A percentile compares a stretch with the other conserved stretches of the same genome.
Evolutionary conservation across 1,140 invertebrate species (phyloP).

Genomic region (Marisa cornuarietis): DNA sequence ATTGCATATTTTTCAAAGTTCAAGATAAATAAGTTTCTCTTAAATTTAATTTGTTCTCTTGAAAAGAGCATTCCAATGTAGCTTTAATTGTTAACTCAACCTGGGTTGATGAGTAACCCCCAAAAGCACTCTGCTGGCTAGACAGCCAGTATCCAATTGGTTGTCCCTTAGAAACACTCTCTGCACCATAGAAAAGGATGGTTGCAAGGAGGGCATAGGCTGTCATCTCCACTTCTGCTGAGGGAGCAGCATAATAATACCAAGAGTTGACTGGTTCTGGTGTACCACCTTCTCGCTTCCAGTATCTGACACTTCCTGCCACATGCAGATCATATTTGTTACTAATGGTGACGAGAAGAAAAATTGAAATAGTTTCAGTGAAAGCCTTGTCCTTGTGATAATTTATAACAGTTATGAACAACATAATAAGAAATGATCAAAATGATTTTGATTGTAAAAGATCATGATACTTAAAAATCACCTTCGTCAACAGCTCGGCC

Average conservation of each 20-base stretch:
- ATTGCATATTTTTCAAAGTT: no score
- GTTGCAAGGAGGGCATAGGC: slow-evolving; percentile 80
- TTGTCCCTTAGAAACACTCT: slow-evolving; percentile 68
- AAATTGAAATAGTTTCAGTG: not conserved
- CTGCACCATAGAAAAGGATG: slow-evolving; percentile 32
- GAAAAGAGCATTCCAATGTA: no score
- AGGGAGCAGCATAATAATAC: slow-evolving; percentile 65
- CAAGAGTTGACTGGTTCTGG: slow-evolving; percentile 33
- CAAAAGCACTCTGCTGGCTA: slow-evolving; percentile 78
- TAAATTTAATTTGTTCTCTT: no score
- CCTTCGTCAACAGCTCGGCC: slow-evolving; percentile 31
- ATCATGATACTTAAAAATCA: not conserved
- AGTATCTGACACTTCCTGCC: slow-evolving; percentile 57
- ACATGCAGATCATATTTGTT: slow-evolving; percentile 64
- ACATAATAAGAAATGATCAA: no score
- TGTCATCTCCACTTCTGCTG: slow-evolving; percentile 87
- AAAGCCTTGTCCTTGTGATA: no score
- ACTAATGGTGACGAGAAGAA: slow-evolving; percentile 51
- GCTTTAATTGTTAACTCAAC: slow-evolving; percentile 29
- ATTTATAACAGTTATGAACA: no score
- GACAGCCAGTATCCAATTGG: slow-evolving; percentile 88
- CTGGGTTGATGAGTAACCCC: slow-evolving; percentile 83
- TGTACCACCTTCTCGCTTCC: slow-evolving; percentile 34
- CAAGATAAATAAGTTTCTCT: no score
- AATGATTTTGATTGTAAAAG: no score